Evolutionary conservation across 1,140 invertebrate species (phyloP), one percentile per base, ranked within the genome.

Genomic region (Penaeus chinensis): DNA sequence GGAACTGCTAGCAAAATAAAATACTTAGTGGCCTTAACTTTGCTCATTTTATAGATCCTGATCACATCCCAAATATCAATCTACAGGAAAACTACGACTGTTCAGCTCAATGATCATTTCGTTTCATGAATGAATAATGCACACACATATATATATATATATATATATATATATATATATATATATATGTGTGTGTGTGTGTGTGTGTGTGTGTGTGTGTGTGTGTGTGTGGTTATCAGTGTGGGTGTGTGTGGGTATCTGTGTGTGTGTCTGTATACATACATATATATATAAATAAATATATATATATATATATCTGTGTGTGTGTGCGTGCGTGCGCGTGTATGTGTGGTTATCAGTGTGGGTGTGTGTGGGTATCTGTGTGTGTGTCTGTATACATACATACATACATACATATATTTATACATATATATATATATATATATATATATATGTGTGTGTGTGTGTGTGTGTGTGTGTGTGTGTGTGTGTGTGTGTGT

Each of bases 121-220:
- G n/a, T n/a, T n/a, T n/a, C n/a, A 32, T 32, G 32, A 32, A 0
- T 0, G 32, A 32, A 32, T 32, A 2, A 32, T 32, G 2, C 32
- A 32, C 32, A 32, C 32, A 27, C 2, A 71, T 71, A 71, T 71
- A 24, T 24, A 71, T 71, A 71, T 71, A 24, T 71, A 71, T 71
- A 71, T n/a, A 71, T n/a, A 71, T 71, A 71, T 71, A 71, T n/a
- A 71, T 71, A 22, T 71, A 71, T 71, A 71, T 71, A 71, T 71
- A n/a, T 71, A 71, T 71, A 71, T 71, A 71, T n/a, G n/a, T 71
- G n/a, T 71, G 32, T 71, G 3, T 22, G 32, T 18, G 3, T 20
- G 8, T 71, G 3, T 3, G 22, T 71, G 4, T 13, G n/a, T 71
- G 13, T n/a, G 13, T 71, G n/a, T n/a, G 13, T 24, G 0, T n/a